Percentiles rank a stretch among this genome's conserved stretches.
Conservation (phyloP, 2,113 vertebrate genomes). For the Cryptotis parvus region DNA sequence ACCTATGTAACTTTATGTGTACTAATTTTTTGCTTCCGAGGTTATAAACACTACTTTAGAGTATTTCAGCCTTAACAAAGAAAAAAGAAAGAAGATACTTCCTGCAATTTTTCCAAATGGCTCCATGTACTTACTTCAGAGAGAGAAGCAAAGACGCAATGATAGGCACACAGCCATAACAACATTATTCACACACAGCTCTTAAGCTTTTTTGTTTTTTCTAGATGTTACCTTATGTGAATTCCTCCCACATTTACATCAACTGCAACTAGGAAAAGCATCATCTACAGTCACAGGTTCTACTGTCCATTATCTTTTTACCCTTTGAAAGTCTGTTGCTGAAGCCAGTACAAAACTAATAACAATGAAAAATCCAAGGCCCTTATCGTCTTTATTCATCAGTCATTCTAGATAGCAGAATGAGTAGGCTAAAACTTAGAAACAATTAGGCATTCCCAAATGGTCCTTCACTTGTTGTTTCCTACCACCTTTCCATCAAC, state of each 20-base stretch:
- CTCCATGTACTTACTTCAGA: neutral
- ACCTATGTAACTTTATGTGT: constrained; percentile 34
- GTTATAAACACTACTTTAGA: constrained; percentile 25
- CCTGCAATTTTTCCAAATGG: constrained; percentile 39
- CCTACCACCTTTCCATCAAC: neutral
- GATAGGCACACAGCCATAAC: neutral
- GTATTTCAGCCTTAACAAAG: constrained; percentile 16
- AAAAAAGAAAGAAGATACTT: constrained; percentile 44
- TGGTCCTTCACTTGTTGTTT: neutral
- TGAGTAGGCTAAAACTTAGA: neutral
- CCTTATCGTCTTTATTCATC: neutral
- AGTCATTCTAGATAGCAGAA: neutral
- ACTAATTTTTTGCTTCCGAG: constrained; percentile 27
- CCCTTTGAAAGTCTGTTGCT: neutral
- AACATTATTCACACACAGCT: neutral
- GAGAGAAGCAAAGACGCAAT: neutral
- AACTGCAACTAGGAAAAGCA: neutral
- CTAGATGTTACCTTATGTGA: neutral
- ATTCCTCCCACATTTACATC: neutral
- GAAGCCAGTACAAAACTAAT: neutral
- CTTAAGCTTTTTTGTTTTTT: constrained; percentile 29
- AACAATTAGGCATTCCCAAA: constrained; percentile 6
- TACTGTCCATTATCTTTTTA: constrained; percentile 35
- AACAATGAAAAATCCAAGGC: neutral
- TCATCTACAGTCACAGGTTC: neutral